Evolutionary conservation across 1,140 invertebrate species (phyloP).

Genomic region (Acromyrmex echinatior): DNA sequence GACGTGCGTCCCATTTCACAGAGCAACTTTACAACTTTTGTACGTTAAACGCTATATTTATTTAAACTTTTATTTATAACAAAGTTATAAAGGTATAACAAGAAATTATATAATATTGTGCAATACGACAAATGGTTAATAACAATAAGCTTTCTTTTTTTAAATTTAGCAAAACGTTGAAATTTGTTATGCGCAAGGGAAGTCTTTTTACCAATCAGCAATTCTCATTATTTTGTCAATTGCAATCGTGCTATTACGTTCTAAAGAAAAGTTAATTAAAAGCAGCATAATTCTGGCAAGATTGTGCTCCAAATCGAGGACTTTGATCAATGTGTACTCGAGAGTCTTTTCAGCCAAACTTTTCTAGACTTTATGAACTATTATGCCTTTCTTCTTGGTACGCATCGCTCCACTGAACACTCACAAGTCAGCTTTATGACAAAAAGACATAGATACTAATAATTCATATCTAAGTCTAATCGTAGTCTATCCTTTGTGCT

Average conservation of each 20-base stretch:
- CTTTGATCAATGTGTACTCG: conserved; percentile 17
- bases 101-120: background rate
- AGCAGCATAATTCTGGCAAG: background rate
- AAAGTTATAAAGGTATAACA: background rate
- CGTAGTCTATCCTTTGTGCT: conserved; percentile 20
- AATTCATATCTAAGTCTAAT: conserved; percentile 29
- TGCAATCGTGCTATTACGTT: background rate
- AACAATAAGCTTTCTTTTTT: background rate
- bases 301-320: conserved; percentile 5
- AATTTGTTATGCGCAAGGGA: background rate
- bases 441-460: conserved; percentile 23
- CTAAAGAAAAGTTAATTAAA: background rate
- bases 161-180: background rate
- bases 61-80: background rate
- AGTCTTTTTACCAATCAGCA: background rate
- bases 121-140: background rate
- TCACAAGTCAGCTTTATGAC: background rate
- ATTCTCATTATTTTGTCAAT: conserved; percentile 8
- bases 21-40: background rate
- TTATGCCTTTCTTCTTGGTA: conserved; percentile 19
- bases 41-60: background rate
- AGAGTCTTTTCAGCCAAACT: conserved; percentile 2
- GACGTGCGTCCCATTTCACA: background rate
- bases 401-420: background rate
- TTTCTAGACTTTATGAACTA: conserved; percentile 31